A percentile compares a stretch with the other conserved stretches of the same genome.
Conservation (phyloP, 2,797 vertebrate genomes). For the Neomorphus geoffroyi region DNA sequence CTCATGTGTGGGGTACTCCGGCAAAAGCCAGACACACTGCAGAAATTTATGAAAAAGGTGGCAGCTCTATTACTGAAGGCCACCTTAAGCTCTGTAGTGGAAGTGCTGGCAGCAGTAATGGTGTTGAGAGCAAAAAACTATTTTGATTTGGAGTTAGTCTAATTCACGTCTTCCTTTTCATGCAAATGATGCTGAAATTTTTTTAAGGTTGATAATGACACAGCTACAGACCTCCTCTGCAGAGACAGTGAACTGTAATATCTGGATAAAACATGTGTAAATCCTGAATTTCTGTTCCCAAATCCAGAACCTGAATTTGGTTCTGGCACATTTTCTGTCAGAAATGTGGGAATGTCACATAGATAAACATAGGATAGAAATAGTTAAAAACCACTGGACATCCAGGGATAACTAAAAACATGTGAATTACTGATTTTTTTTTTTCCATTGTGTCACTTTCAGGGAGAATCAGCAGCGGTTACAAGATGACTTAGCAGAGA, state of each 20-base stretch:
- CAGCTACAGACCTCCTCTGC: background rate
- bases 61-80: background rate
- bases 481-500: conserved; percentile 90
- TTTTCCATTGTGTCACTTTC: background rate
- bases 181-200: background rate
- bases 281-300: background rate
- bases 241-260: background rate
- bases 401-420: background rate
- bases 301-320: background rate
- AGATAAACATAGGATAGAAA: background rate
- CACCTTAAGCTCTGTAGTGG: background rate
- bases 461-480: conserved; percentile 95
- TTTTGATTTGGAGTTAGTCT: background rate
- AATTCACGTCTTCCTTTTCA: background rate
- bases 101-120: background rate
- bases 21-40: background rate
- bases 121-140: background rate
- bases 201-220: background rate
- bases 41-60: background rate
- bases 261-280: background rate
- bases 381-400: background rate
- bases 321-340: background rate
- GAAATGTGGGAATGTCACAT: background rate
- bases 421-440: background rate
- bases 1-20: background rate